A percentile compares a stretch with the other conserved stretches of the same genome.
These are phyloP conservation scores for Sparidentex hasta DNA, from an alignment of 2,797 vertebrate genomes.

Conservation along the genomic window DNA sequence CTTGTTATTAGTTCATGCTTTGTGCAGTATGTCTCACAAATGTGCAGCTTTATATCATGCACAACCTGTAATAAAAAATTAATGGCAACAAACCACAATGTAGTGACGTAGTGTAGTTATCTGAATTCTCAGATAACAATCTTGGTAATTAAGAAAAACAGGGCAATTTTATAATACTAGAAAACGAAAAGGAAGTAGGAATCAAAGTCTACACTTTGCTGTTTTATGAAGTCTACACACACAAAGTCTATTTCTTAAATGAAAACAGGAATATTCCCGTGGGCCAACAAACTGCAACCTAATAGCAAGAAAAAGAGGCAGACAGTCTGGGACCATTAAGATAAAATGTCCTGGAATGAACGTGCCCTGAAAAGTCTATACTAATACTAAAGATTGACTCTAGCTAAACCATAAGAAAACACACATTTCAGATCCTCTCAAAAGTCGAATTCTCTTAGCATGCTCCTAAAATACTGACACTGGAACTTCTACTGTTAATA, in stretches of 20 bases:
- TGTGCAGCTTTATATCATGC: slow-evolving; percentile 67
- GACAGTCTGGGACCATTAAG: background rate
- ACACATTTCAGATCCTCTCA: background rate
- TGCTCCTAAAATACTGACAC: background rate
- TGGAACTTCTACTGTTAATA: background rate
- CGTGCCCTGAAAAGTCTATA: background rate
- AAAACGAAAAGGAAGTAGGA: background rate
- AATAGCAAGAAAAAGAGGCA: background rate
- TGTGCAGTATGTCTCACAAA: slow-evolving; percentile 59
- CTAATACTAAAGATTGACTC: background rate
- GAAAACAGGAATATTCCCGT: background rate
- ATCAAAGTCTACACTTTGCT: background rate
- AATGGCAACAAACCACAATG: slow-evolving; percentile 52
- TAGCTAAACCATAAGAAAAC: background rate
- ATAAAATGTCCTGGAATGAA: background rate
- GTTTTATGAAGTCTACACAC: background rate
- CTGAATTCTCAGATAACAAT: too few relatives aligned
- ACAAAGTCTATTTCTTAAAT: background rate
- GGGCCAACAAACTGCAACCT: background rate
- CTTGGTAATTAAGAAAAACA: too few relatives aligned
- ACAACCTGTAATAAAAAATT: slow-evolving; percentile 55
- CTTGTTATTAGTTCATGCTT: slow-evolving; percentile 65
- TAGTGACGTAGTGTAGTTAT: background rate
- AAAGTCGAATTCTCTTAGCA: background rate
- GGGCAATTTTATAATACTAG: background rate